These are phyloP conservation scores for Actinostola sp. DNA, from an alignment of 92 coral and sea anemone genomes.

Conservation along the genomic window DNA sequence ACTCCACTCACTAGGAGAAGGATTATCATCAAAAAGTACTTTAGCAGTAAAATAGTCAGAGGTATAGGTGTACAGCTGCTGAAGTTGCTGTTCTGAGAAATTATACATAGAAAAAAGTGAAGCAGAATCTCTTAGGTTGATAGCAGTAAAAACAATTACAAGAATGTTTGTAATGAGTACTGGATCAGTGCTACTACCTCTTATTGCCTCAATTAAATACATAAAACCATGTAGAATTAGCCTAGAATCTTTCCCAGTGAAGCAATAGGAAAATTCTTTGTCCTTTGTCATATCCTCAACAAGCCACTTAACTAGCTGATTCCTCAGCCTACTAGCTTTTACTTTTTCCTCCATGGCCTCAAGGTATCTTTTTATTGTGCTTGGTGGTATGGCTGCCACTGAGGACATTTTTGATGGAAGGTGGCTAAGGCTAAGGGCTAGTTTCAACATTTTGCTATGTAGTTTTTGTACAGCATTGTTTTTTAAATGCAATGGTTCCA, in stretches of 20 bases:
- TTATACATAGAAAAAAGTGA: constrained; percentile 46
- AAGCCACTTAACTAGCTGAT: constrained; percentile 51
- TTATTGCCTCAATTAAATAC: constrained; percentile 59
- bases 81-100: constrained; percentile 11
- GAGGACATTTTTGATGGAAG: constrained; percentile 5
- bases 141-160: constrained; percentile 43
- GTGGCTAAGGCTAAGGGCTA: constrained; percentile 1
- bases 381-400: neutral
- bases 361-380: constrained; percentile 2
- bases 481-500: constrained; percentile 53
- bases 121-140: constrained; percentile 49
- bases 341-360: constrained; percentile 14
- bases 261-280: constrained; percentile 57
- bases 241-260: constrained; percentile 65
- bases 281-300: constrained; percentile 40
- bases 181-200: constrained; percentile 44
- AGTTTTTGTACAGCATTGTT: constrained; percentile 53
- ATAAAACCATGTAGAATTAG: constrained; percentile 67
- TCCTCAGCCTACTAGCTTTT: constrained; percentile 39
- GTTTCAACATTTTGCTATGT: constrained; percentile 5
- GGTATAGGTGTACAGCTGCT: constrained; percentile 35
- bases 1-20: constrained; percentile 54
- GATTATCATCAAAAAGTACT: constrained; percentile 20
- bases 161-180: constrained; percentile 39
- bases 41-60: constrained; percentile 47